Conservation (phyloP, 2,888 invertebrate species). For the Syrphus vitripennis region DNA sequence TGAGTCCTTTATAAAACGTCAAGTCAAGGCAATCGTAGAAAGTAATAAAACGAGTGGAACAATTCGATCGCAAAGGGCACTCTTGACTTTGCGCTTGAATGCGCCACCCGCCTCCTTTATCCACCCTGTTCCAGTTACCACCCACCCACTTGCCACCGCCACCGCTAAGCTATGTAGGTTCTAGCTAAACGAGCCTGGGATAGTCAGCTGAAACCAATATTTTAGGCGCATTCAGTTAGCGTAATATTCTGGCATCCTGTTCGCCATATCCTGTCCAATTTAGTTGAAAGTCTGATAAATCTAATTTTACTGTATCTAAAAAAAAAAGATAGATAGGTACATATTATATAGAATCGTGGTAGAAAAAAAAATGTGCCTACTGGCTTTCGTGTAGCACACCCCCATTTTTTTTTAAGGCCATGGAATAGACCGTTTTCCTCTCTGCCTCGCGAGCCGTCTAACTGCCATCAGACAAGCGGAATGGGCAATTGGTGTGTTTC, state of each 20-base stretch:
- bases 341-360: neutral
- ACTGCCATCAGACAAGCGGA: constrained; percentile 45
- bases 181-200: neutral
- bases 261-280: constrained; percentile 65
- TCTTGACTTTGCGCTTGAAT: constrained; percentile 28
- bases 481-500: constrained; percentile 65
- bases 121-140: too few species aligned
- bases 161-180: neutral
- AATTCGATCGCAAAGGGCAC: constrained; percentile 45
- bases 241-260: constrained; percentile 63
- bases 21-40: constrained; percentile 6
- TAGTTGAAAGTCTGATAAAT: constrained; percentile 67
- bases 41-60: constrained; percentile 48
- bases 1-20: constrained; percentile 10
- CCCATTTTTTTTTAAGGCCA: constrained; percentile 21
- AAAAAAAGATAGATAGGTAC: neutral
- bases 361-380: constrained; percentile 18
- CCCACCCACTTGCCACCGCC: neutral
- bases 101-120: neutral
- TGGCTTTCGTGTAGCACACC: neutral
- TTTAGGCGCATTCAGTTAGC: constrained; percentile 51
- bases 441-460: neutral
- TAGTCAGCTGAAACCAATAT: constrained; percentile 3
- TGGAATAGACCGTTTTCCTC: constrained; percentile 9
- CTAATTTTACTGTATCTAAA: constrained; percentile 50